phyloP scores from a whole-genome alignment of 1,140 invertebrate species.

The Tetraneura akinire region DNA sequence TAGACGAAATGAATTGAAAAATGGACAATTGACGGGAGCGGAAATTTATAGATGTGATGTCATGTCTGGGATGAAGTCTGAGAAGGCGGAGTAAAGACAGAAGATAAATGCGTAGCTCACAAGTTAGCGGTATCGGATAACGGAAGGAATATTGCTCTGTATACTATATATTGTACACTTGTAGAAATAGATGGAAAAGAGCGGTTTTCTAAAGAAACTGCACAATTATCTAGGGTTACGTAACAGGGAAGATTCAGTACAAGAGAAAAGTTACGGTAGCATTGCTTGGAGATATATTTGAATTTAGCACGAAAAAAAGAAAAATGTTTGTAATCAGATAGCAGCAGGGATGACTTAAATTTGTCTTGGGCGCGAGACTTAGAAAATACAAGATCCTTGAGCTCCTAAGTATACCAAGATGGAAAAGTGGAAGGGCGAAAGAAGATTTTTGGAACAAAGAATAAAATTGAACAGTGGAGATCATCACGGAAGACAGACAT shows the following conservation, averaged over 20 bases:
- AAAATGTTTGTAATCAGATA: too few species aligned
- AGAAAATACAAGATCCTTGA: too few species aligned
- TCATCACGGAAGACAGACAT: conserved; percentile 9
- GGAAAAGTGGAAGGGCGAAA: background rate
- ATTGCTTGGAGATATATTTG: background rate
- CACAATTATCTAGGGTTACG: background rate
- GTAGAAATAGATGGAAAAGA: background rate
- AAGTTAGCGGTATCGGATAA: background rate
- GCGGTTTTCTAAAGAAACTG: conserved; percentile 1
- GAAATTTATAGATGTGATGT: too few species aligned
- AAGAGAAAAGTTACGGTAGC: background rate
- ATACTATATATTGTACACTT: background rate
- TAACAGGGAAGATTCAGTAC: background rate
- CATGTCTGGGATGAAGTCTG: too few species aligned
- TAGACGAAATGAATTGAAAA: too few species aligned
- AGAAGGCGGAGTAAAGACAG: too few species aligned
- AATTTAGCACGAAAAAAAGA: too few species aligned
- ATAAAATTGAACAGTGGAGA: background rate
- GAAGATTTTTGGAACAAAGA: background rate
- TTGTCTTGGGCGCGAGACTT: too few species aligned
- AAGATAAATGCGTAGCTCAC: background rate
- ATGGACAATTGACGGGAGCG: too few species aligned
- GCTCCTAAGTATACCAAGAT: background rate
- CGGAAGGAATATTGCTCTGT: background rate
- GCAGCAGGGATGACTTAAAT: too few species aligned